Evolutionary conservation across 2,113 vertebrate genomes (phyloP).

Genomic region (Platichthys flesus): DNA sequence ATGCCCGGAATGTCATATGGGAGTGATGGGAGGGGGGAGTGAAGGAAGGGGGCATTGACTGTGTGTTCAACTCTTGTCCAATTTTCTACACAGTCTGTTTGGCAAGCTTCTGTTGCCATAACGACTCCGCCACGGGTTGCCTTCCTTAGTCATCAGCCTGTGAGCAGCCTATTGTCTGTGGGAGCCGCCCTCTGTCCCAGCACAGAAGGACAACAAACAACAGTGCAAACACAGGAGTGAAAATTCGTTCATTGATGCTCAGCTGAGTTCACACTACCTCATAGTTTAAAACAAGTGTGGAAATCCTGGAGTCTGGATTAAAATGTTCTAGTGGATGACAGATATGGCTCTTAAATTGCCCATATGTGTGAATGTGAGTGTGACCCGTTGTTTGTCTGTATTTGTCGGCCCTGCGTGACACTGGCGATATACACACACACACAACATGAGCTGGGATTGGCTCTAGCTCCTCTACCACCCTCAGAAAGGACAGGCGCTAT

Average conservation of each 20-base stretch:
- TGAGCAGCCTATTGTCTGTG: conserved; percentile 68
- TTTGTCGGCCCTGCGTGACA: background rate
- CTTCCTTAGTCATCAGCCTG: conserved; percentile 79
- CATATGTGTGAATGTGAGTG: background rate
- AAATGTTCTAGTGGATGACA: background rate
- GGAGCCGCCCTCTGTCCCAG: conserved; percentile 65
- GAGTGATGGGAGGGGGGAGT: conserved; percentile 48
- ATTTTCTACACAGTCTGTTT: conserved; percentile 75
- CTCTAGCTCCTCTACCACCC: too few species aligned
- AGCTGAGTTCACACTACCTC: background rate
- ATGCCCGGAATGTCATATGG: conserved; percentile 75
- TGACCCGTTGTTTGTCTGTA: background rate
- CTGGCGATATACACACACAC: background rate
- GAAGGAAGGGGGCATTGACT: conserved; percentile 63
- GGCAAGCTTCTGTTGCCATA: conserved; percentile 80
- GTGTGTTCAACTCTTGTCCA: conserved; percentile 74
- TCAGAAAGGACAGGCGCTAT: background rate
- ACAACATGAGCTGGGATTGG: background rate
- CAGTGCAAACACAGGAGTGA: conserved; percentile 1
- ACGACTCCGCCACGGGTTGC: conserved; percentile 75
- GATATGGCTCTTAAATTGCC: background rate
- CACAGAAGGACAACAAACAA: conserved; percentile 55
- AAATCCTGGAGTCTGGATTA: background rate
- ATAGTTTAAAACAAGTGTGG: background rate
- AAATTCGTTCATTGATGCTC: conserved; percentile 33